These are phyloP conservation scores for Pagrus major DNA, from an alignment of 2,113 vertebrate species.

Conservation along the genomic window DNA sequence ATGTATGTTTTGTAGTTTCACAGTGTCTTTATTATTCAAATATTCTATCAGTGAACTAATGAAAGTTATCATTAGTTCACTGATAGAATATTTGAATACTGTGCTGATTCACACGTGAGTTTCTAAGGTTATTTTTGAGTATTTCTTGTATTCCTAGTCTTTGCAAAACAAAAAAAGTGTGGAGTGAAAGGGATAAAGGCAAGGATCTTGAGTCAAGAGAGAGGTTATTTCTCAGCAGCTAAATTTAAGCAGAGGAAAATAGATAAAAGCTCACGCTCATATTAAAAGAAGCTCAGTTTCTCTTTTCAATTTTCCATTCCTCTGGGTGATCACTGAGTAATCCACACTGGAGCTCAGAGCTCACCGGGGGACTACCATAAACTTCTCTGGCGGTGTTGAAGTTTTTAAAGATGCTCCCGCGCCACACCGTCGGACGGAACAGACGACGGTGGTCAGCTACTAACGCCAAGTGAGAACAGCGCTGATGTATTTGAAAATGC, in stretches of 20 bases:
- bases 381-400: not conserved
- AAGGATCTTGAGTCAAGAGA: constrained; percentile 9
- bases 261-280: constrained; percentile 34
- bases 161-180: not conserved
- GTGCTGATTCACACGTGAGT: constrained; percentile 17
- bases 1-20: no score
- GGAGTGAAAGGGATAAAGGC: not conserved
- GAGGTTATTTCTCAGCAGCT: constrained; percentile 29
- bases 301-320: constrained; percentile 26
- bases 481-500: constrained; percentile 45
- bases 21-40: not conserved
- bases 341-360: constrained; percentile 7
- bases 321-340: constrained; percentile 30
- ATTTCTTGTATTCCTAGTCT: not conserved
- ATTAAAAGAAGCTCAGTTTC: constrained; percentile 10
- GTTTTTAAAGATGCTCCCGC: not conserved
- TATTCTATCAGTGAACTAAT: not conserved
- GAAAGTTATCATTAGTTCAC: not conserved
- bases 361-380: not conserved
- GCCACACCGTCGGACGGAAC: not conserved
- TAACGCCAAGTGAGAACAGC: constrained; percentile 18
- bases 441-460: constrained; percentile 6
- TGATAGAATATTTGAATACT: not conserved
- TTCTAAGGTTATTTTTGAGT: constrained; percentile 30
- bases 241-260: constrained; percentile 15